Evolutionary conservation across 2,113 vertebrate species (phyloP).

Genomic region (Rhodinocichla rosea): DNA sequence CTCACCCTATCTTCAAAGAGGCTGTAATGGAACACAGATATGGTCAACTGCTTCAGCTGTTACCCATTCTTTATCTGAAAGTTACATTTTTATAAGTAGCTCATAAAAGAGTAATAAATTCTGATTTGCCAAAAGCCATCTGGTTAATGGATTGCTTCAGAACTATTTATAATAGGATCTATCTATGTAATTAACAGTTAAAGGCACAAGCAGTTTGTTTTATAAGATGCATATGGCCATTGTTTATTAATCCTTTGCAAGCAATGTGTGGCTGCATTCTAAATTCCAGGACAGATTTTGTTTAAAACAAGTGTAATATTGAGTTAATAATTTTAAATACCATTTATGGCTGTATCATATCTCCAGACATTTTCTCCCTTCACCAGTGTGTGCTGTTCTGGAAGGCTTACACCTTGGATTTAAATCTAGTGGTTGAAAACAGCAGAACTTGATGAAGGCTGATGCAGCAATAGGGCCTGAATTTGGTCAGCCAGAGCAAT

Average conservation of each 20-base stretch:
- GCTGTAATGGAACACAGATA: neutral
- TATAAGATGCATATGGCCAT: neutral
- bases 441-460: neutral
- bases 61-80: slow-evolving; percentile 7
- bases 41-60: slow-evolving; percentile 24
- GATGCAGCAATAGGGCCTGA: neutral
- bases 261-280: neutral
- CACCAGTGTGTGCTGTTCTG: neutral
- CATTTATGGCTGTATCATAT: neutral
- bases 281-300: neutral
- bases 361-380: neutral
- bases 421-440: neutral
- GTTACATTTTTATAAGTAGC: slow-evolving; percentile 34
- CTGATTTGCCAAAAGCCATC: slow-evolving; percentile 45
- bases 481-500: neutral
- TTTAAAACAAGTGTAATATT: neutral
- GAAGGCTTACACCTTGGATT: neutral
- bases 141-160: slow-evolving; percentile 43
- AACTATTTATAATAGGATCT: slow-evolving; percentile 36
- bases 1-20: neutral
- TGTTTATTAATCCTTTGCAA: neutral
- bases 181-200: slow-evolving; percentile 45
- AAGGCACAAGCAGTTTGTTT: neutral
- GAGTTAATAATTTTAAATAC: neutral
- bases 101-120: slow-evolving; percentile 45